Percentiles rank a stretch among this genome's conserved stretches.
Conservation (phyloP, 2,797 vertebrate species). For the Melanotaenia pygmaea region DNA sequence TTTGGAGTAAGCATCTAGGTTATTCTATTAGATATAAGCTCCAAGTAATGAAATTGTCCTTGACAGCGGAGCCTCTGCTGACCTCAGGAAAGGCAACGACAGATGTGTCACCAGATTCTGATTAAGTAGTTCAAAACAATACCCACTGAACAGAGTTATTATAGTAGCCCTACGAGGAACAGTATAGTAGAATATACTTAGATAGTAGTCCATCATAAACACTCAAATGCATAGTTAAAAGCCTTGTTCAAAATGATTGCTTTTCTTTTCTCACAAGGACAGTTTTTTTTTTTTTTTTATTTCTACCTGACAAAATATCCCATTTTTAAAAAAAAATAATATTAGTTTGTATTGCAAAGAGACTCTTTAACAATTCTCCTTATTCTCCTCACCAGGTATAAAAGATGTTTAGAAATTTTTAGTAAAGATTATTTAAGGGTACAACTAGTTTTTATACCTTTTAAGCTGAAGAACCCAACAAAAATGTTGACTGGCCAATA, state of each 20-base stretch:
- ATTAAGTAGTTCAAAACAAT: neutral
- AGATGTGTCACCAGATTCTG: neutral
- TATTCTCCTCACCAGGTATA: no score
- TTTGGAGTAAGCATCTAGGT: slow-evolving; percentile 32
- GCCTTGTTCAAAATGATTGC: no score
- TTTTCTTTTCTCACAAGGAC: neutral
- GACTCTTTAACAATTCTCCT: no score
- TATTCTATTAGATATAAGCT: slow-evolving; percentile 4
- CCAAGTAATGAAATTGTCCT: slow-evolving; percentile 12
- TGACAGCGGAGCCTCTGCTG: neutral
- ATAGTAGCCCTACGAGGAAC: neutral
- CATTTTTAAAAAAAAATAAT: neutral
- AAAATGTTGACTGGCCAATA: no score
- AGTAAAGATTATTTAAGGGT: no score
- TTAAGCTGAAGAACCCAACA: no score
- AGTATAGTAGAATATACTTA: neutral
- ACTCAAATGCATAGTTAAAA: neutral
- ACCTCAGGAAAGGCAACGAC: neutral
- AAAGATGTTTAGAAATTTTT: neutral
- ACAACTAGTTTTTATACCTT: no score
- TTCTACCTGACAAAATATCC: neutral
- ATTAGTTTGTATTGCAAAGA: neutral
- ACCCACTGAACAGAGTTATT: neutral
- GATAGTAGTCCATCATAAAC: neutral
- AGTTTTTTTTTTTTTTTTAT: neutral